Evolutionary conservation across 2,797 vertebrate genomes (phyloP).

Genomic region (Pangasius krempfi): DNA sequence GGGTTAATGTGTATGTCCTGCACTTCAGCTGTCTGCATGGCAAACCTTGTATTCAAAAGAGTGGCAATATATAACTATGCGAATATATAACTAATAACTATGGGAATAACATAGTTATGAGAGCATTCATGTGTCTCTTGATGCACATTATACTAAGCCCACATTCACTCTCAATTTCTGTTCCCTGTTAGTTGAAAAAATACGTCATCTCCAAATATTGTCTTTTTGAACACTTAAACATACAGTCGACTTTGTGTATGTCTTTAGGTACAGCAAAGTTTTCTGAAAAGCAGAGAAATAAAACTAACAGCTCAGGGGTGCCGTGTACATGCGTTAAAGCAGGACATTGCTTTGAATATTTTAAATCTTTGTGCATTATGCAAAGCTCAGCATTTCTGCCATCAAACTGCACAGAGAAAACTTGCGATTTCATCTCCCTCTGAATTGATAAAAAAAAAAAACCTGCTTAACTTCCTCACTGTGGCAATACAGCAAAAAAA

Average conservation of each 20-base stretch:
- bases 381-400: constrained; percentile 33
- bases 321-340: neutral
- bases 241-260: neutral
- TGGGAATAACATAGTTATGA: neutral
- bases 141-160: neutral
- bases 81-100: neutral
- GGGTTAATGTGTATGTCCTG: neutral
- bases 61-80: neutral
- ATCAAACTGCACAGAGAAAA: constrained; percentile 11
- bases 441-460: neutral
- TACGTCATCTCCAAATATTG: neutral
- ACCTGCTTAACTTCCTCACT: neutral
- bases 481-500: neutral
- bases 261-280: neutral
- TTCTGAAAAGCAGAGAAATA: constrained; percentile 2
- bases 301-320: neutral
- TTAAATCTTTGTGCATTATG: neutral
- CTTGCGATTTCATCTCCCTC: neutral
- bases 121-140: neutral
- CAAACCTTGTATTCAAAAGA: neutral
- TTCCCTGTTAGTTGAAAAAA: neutral
- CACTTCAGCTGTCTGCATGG: neutral
- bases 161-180: neutral
- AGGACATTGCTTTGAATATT: constrained; percentile 2
- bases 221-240: neutral